A percentile compares a stretch with the other conserved stretches of the same genome.
These are phyloP conservation scores for Silurus aristotelis DNA, from an alignment of 2,797 vertebrate species.

Conservation along the genomic window DNA sequence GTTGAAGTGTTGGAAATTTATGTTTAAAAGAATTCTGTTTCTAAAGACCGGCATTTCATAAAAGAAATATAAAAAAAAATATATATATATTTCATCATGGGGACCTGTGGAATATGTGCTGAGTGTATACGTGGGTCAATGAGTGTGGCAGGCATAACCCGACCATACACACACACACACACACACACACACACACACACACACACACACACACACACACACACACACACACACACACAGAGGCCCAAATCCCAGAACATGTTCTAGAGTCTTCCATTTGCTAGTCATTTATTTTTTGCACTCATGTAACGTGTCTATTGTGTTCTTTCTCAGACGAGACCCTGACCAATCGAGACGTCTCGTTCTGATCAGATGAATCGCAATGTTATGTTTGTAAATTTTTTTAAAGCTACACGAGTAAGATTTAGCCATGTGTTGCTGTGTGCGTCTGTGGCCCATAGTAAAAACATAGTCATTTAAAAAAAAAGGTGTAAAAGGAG, in stretches of 20 bases:
- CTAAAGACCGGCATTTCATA: neutral
- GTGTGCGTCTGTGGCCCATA: no score
- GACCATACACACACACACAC: neutral
- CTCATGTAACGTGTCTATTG: neutral
- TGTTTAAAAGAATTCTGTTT: neutral
- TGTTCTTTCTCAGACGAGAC: neutral
- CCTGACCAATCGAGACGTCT: neutral
- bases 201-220: neutral
- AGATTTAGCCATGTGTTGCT: neutral
- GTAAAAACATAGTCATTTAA: no score
- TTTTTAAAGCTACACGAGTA: neutral
- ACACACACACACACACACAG: no score
- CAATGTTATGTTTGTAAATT: no score
- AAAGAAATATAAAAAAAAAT: no score
- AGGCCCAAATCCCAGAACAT: neutral
- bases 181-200: neutral
- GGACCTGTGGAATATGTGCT: neutral
- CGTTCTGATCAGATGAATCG: neutral
- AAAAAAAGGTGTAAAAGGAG: neutral
- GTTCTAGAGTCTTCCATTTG: slow-evolving; percentile 19
- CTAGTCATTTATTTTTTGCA: neutral
- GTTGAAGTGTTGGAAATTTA: neutral
- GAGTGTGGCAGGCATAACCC: neutral
- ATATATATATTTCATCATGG: no score
- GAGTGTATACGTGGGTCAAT: slow-evolving; percentile 7